These are phyloP conservation scores for Neogale vison DNA, from an alignment of 2,113 vertebrate species.

Conservation along the genomic window DNA sequence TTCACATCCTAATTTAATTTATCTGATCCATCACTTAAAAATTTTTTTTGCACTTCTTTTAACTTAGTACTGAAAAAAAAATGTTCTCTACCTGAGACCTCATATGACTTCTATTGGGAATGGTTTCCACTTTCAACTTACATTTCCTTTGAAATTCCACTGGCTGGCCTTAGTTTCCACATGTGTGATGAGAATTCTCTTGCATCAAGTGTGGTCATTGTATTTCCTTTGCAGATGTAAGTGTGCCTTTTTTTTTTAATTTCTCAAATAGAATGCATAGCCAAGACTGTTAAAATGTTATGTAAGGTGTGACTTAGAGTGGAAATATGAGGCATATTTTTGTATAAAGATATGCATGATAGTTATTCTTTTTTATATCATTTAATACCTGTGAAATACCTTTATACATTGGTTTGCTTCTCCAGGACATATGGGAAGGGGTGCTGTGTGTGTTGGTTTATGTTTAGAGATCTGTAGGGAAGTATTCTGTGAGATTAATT, in stretches of 20 bases:
- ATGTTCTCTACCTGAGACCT: neutral
- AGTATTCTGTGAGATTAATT: neutral
- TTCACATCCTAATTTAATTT: constrained; percentile 28
- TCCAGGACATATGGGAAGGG: neutral
- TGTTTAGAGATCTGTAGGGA: neutral
- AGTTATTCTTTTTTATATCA: neutral
- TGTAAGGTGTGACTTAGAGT: neutral
- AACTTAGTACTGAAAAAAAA: constrained; percentile 39
- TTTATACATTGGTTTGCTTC: neutral
- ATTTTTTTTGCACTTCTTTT: neutral
- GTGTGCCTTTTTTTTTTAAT: neutral
- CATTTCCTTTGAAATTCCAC: neutral
- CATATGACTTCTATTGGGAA: neutral
- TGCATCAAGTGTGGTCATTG: neutral
- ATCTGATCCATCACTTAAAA: constrained; percentile 30
- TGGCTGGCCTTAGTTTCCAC: neutral
- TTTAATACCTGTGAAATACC: neutral
- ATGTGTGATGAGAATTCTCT: neutral
- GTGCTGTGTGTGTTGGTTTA: neutral
- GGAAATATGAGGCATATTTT: neutral
- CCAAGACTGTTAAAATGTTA: neutral
- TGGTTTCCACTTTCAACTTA: neutral
- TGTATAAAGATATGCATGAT: neutral
- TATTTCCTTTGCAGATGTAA: constrained; percentile 51
- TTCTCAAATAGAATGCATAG: neutral